phyloP scores from a whole-genome alignment of 2,888 invertebrate genomes.

The Muschampia plurimacula region DNA sequence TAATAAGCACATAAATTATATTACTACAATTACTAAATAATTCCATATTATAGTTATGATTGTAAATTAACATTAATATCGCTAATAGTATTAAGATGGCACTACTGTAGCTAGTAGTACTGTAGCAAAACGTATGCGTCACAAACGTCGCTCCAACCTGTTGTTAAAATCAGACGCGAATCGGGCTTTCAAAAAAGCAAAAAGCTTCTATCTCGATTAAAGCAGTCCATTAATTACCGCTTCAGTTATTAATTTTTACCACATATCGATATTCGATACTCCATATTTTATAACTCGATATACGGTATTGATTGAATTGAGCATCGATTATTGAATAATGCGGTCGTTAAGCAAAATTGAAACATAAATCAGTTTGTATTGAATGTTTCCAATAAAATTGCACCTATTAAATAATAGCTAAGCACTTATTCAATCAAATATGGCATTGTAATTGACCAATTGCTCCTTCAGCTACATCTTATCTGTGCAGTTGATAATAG shows the following conservation, averaged over 20 bases:
- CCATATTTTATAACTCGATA: constrained; percentile 27
- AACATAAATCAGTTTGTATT: constrained; percentile 27
- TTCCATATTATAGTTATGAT: too few species aligned
- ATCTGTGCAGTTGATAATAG: constrained; percentile 12
- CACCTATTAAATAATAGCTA: constrained; percentile 17
- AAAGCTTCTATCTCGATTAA: constrained; percentile 28
- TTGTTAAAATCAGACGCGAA: background rate
- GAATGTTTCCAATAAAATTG: constrained; percentile 16
- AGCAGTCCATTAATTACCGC: constrained; percentile 31
- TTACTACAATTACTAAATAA: too few species aligned
- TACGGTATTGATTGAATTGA: constrained; percentile 30
- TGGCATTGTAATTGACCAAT: constrained; percentile 29
- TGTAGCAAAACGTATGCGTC: background rate
- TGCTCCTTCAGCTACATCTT: constrained; percentile 12
- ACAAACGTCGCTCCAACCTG: background rate
- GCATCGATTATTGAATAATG: constrained; percentile 32
- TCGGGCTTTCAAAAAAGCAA: constrained; percentile 8
- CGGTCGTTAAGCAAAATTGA: constrained; percentile 32
- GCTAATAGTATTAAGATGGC: too few species aligned
- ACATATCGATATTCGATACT: constrained; percentile 38
- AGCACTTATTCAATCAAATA: constrained; percentile 17
- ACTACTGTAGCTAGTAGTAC: too few species aligned
- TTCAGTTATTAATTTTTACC: constrained; percentile 40
- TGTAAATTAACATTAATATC: too few species aligned
- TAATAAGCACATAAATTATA: too few species aligned